These are phyloP conservation scores for Phania funesta DNA, from an alignment of 2,888 invertebrate species.

Conservation along the genomic window DNA sequence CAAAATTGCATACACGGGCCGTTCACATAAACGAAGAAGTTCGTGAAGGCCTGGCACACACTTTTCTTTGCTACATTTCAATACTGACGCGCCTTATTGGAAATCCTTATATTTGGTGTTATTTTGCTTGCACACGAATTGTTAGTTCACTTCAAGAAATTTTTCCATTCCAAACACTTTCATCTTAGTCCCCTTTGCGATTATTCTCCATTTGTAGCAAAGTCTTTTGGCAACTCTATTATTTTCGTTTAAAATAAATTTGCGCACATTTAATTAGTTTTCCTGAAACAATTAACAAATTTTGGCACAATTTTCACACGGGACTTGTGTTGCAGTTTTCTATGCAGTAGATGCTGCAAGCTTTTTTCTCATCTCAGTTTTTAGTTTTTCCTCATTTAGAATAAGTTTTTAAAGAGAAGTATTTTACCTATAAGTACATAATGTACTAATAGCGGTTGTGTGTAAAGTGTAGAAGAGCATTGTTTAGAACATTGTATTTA, in stretches of 20 bases:
- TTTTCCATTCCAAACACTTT: no score
- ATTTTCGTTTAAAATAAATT: conserved; percentile 26
- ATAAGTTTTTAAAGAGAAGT: conserved; percentile 16
- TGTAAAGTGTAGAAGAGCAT: neutral
- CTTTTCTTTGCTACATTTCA: no score
- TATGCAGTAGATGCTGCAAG: conserved; percentile 22
- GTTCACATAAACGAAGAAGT: no score
- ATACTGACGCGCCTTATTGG: no score
- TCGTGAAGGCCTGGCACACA: no score
- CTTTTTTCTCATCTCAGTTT: neutral
- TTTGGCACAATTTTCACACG: conserved; percentile 59
- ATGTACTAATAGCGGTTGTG: neutral
- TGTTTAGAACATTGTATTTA: neutral
- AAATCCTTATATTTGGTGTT: no score
- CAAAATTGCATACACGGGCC: no score
- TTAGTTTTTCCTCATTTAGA: neutral
- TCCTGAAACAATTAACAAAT: conserved; percentile 63
- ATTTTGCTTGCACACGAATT: no score
- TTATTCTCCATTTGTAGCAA: neutral
- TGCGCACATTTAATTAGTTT: conserved; percentile 66
- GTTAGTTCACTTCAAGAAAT: no score
- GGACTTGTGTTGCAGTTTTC: conserved; percentile 34
- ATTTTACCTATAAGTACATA: neutral
- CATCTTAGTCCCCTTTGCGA: no score
- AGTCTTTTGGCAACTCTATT: conserved; percentile 24